Conservation (phyloP, 2,113 vertebrate genomes). For the Tragulus kanchil region DNA sequence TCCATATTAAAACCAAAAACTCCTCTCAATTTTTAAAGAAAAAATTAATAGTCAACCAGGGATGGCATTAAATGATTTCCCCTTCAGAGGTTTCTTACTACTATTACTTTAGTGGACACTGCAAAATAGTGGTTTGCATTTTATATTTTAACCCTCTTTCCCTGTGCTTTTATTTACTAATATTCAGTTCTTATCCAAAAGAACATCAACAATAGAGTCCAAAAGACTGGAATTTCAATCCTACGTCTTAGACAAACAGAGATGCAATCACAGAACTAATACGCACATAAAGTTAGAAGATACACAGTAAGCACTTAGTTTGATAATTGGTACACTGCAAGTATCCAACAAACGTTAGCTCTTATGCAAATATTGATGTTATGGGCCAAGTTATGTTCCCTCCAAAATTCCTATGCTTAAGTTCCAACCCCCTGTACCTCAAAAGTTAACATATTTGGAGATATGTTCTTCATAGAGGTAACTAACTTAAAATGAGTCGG, state of each 20-base stretch:
- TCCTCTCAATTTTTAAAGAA: background rate
- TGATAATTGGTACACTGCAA: background rate
- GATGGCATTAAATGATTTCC: slow-evolving; percentile 33
- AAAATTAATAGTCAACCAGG: background rate
- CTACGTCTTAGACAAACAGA: background rate
- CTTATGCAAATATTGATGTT: background rate
- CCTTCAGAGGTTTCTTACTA: background rate
- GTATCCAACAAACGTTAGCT: background rate
- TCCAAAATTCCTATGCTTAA: background rate
- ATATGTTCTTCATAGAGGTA: background rate
- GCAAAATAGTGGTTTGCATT: background rate
- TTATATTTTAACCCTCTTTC: slow-evolving; percentile 14
- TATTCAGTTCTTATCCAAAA: background rate
- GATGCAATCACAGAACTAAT: background rate
- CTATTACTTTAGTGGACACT: background rate
- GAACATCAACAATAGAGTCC: background rate
- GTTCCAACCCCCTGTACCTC: background rate
- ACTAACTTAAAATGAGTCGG: background rate
- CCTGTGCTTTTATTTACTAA: background rate
- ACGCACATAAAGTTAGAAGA: background rate
- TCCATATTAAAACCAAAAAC: slow-evolving; percentile 23
- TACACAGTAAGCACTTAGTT: background rate
- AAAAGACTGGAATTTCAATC: background rate
- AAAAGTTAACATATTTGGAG: background rate
- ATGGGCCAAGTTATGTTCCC: background rate